Evolutionary conservation across 2,113 vertebrate genomes (phyloP), one percentile per base, ranked within the genome.

Genomic region (Collichthys lucidus): DNA sequence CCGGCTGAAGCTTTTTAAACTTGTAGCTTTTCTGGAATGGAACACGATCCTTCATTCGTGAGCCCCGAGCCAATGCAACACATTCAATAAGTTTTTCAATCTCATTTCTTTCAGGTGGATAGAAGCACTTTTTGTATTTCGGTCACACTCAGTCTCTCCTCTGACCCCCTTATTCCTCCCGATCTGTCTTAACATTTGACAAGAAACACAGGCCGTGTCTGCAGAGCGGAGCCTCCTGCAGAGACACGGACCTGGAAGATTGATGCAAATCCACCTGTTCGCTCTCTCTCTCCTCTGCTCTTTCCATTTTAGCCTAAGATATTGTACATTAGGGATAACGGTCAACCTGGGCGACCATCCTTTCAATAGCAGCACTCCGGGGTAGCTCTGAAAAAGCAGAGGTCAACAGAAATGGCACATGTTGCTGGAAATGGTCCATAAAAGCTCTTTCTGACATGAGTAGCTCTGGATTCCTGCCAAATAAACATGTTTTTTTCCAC

Each of bases 391-490:
- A 77, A 2, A n/a, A 22, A 80, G 73, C 67, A 53, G 74, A 83
- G 56, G 86, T 84, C 81, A 83, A 62, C 68, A 69, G 77, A 88
- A 87, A 77, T 68, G 61, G 74, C 80, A 62, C 75, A 73, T 57
- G 67, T 74, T 87, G 83, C 83, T 90, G 82, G 87, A 90, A 89
- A 74, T 77, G 73, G 65, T 82, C 86, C 86, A 85, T 87, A 88
- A 90, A 87, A 90, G 68, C 90, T 90, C 82, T 80, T 77, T 80
- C 74, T 88, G 84, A 87, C 86, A 79, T 86, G 82, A 83, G 44
- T 40, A 53, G 35, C 64, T 29, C 42, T 82, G 73, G 72, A 77
- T 56, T 79, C 47, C 66, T 69, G 84, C 77, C 86, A 90, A 40
- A 47, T 14, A 31, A 49, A 61, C 52, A 2, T 42, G 62, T 76